These are phyloP conservation scores for Drosophila testacea DNA, from an alignment of 2,888 invertebrate species.

Conservation along the genomic window DNA sequence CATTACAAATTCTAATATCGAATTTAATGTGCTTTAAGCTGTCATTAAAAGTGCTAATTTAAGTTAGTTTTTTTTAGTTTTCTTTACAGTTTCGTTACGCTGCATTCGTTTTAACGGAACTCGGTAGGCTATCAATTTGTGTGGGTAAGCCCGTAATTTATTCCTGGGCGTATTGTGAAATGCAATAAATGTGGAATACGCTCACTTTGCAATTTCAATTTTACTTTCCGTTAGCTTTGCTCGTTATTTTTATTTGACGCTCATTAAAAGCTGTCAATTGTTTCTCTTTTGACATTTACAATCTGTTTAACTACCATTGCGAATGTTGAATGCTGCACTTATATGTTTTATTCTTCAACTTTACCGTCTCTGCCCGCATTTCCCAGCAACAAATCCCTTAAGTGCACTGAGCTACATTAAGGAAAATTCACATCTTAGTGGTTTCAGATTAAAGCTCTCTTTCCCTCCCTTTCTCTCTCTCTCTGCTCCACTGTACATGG, in stretches of 20 bases:
- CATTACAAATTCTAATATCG: slow-evolving; percentile 22
- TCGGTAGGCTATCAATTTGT: slow-evolving; percentile 62
- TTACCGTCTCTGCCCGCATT: slow-evolving; percentile 1
- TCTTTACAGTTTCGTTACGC: slow-evolving; percentile 8
- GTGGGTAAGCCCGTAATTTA: slow-evolving; percentile 44
- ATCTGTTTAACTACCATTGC: slow-evolving; percentile 51
- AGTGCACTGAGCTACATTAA: slow-evolving; percentile 52
- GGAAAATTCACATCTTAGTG: slow-evolving; percentile 56
- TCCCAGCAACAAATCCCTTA: slow-evolving; percentile 39
- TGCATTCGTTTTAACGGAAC: slow-evolving; percentile 29
- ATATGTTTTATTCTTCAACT: slow-evolving; percentile 19
- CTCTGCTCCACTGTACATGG: slow-evolving; percentile 23
- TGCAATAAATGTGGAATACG: slow-evolving; percentile 49
- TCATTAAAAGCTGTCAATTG: slow-evolving; percentile 80
- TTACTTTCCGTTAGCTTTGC: slow-evolving; percentile 46
- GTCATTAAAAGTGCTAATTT: slow-evolving; percentile 28
- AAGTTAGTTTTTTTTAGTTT: neutral
- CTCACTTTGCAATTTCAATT: slow-evolving; percentile 59
- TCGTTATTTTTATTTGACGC: slow-evolving; percentile 61
- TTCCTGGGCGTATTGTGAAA: slow-evolving; percentile 28
- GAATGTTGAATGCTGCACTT: slow-evolving; percentile 24
- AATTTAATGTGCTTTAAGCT: slow-evolving; percentile 9
- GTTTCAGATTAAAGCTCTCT: slow-evolving; percentile 58
- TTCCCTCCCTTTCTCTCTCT: neutral
- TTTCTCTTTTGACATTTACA: slow-evolving; percentile 72